Percentiles rank a stretch among this genome's conserved stretches.
These are phyloP conservation scores for Drosophila vallismaia DNA, from an alignment of 2,888 invertebrate species.

Conservation along the genomic window DNA sequence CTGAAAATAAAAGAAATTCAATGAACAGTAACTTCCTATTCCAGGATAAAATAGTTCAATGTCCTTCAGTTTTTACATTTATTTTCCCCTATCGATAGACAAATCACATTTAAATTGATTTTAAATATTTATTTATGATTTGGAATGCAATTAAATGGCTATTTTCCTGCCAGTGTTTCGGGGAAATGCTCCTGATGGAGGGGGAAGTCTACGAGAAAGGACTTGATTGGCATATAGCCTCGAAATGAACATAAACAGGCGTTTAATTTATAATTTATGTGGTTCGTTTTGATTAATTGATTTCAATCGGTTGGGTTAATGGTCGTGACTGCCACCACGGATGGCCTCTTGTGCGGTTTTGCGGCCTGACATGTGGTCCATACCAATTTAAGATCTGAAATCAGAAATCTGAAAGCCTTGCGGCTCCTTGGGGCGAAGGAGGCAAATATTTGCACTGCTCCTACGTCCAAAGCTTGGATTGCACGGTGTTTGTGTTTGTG, in stretches of 20 bases:
- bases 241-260: constrained; percentile 45
- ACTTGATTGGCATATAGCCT: constrained; percentile 7
- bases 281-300: constrained; percentile 74
- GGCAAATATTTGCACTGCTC: constrained; percentile 66
- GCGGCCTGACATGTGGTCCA: constrained; percentile 71
- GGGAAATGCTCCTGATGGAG: constrained; percentile 46
- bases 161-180: constrained; percentile 39
- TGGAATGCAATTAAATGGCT: constrained; percentile 51
- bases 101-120: constrained; percentile 57
- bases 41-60: neutral
- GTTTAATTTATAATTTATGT: constrained; percentile 78
- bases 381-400: constrained; percentile 51
- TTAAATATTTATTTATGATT: constrained; percentile 70
- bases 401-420: constrained; percentile 1
- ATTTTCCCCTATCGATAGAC: neutral
- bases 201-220: constrained; percentile 16
- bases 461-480: constrained; percentile 1
- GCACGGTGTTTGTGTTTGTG: constrained; percentile 23
- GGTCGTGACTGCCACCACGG: constrained; percentile 3
- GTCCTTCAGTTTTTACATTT: constrained; percentile 8
- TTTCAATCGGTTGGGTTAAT: constrained; percentile 61
- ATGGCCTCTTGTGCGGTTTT: constrained; percentile 49
- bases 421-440: constrained; percentile 41
- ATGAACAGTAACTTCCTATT: neutral
- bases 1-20: neutral